Base-by-base conservation (phyloP, 2,888 invertebrate genomes). In the Tipula lateralis region DNA sequence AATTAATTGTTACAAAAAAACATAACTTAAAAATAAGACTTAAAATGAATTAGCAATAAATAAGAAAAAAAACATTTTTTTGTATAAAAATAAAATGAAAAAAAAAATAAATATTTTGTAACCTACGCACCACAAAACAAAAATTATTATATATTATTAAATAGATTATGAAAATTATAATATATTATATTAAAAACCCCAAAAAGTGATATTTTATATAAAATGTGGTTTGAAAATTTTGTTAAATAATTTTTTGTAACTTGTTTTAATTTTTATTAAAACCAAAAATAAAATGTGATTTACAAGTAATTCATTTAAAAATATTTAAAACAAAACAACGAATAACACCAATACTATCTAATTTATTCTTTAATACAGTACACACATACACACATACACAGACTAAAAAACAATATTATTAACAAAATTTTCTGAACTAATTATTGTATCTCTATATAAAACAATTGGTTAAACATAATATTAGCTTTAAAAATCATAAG, bases 1-100 rank as follows among this genome's bases (percentile, higher is more conserved):
- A 29, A 82, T 82, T 66, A 66, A 84, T 16, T 84, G 16, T 85
- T 84, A 82, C 80, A 34, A 84, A 66, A 66, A 82, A 84, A 84
- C n/a, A 83, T 80, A 84, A 36, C 36, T 82, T 81, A 83, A 84
- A 66, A 83, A 66, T 84, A 83, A 32, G 66, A 80, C 24, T 80
- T 34, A 66, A 36, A 80, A 2, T 29, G 66, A 66, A 80, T 66
- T 16, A 83, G 19, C 34, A 32, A 83, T 29, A 30, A 39, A 44
- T 29, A 24, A 39, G 34, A n/a, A 83, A 36, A 16, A 39, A 32
- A n/a, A 34, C 36, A 83, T 34, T 36, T 39, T n/a, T 44, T 24
- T 39, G n/a, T 44, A 66, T 66, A 66, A 66, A 44, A 66, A 24
- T 2, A 66, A 66, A 84, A 30, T 84, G n/a, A 29, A 36, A 32